These are phyloP conservation scores for Chlorodrepanis virens DNA, from an alignment of 2,113 vertebrate genomes.

Conservation along the genomic window DNA sequence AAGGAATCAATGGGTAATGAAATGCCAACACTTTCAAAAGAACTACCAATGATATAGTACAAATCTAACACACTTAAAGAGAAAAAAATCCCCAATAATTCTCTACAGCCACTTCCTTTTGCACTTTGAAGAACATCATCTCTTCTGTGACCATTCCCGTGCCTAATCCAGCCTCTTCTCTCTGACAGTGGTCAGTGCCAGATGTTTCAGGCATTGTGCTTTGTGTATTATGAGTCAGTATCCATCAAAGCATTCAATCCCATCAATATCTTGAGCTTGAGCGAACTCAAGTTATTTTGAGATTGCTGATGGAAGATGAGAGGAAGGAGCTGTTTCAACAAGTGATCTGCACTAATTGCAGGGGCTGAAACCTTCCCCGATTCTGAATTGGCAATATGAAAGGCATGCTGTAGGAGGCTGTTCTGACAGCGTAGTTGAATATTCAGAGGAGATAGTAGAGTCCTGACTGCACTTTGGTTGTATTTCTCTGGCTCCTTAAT, in stretches of 20 bases:
- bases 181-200: background rate
- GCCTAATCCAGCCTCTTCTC: background rate
- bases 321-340: slow-evolving; percentile 29
- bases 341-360: slow-evolving; percentile 12
- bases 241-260: background rate
- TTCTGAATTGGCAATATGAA: background rate
- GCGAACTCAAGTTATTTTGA: background rate
- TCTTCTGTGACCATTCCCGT: background rate
- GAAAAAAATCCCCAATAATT: background rate
- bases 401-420: background rate
- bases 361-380: background rate
- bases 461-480: background rate
- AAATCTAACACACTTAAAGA: background rate
- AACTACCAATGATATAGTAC: background rate
- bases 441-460: background rate
- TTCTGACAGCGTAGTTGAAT: slow-evolving; percentile 6
- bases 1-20: background rate
- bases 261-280: slow-evolving; percentile 37
- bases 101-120: background rate
- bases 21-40: background rate
- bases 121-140: background rate
- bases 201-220: background rate
- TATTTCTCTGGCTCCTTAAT: background rate
- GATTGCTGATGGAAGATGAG: background rate
- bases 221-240: background rate